Evolutionary conservation across 1,140 invertebrate genomes (phyloP).

Genomic region (Penaeus chinensis): DNA sequence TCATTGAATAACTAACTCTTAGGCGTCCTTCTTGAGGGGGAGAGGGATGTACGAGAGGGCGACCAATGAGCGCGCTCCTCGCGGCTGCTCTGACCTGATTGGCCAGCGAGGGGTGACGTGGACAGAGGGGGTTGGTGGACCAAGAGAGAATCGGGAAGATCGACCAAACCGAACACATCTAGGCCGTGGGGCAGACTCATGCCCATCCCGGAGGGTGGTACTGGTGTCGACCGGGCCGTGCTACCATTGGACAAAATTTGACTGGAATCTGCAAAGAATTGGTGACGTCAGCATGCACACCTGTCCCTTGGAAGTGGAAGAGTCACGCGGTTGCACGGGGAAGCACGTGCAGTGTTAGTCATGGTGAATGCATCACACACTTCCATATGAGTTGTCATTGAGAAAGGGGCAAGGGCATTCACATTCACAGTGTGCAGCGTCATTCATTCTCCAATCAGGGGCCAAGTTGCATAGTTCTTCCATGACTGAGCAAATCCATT

Average conservation of each 20-base stretch:
- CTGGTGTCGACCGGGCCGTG: slow-evolving; percentile 64
- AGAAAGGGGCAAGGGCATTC: background rate
- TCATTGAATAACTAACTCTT: slow-evolving; percentile 50
- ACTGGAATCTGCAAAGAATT: slow-evolving; percentile 65
- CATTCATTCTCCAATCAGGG: no score
- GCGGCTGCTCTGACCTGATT: slow-evolving; percentile 61
- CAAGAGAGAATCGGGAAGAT: slow-evolving; percentile 55
- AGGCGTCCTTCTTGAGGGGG: slow-evolving; percentile 42
- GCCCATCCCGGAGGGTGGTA: slow-evolving; percentile 51
- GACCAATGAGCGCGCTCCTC: slow-evolving; percentile 48
- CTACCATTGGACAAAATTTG: slow-evolving; percentile 65
- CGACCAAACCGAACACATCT: slow-evolving; percentile 56
- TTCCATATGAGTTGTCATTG: background rate
- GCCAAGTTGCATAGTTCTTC: no score
- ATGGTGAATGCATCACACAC: background rate
- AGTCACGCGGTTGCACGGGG: background rate
- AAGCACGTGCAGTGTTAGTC: slow-evolving; percentile 25
- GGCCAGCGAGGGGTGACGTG: slow-evolving; percentile 59
- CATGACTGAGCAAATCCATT: no score
- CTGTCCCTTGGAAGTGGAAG: background rate
- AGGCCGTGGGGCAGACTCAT: slow-evolving; percentile 58
- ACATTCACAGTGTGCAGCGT: no score
- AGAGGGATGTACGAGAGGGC: slow-evolving; percentile 40
- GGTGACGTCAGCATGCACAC: slow-evolving; percentile 36
- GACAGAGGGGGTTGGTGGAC: slow-evolving; percentile 46